Conservation (phyloP, 2,888 invertebrate species). For the Temnothorax ravouxi region DNA sequence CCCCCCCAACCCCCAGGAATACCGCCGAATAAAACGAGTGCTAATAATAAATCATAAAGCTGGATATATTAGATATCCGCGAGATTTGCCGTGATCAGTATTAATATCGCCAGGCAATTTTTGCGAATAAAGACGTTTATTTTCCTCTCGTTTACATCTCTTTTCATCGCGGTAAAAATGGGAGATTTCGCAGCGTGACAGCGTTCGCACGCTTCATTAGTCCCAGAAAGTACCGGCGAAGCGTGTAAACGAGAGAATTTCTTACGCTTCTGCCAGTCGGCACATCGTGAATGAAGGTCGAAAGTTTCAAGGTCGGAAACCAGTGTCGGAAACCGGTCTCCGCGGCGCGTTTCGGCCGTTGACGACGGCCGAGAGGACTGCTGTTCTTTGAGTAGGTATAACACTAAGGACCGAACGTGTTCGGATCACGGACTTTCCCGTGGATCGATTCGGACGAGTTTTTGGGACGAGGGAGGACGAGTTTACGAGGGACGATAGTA, state of each 20-base stretch:
- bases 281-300: slow-evolving; percentile 62
- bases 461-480: slow-evolving; percentile 75
- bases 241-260: slow-evolving; percentile 29
- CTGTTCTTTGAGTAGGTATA: slow-evolving; percentile 52
- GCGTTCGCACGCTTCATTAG: slow-evolving; percentile 32
- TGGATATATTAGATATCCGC: neutral
- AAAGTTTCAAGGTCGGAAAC: slow-evolving; percentile 54
- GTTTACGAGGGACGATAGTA: slow-evolving; percentile 77
- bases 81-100: neutral
- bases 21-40: neutral
- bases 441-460: slow-evolving; percentile 77
- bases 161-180: neutral
- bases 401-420: slow-evolving; percentile 60
- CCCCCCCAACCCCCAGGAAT: neutral
- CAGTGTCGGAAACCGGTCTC: slow-evolving; percentile 43
- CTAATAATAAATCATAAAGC: slow-evolving; percentile 9
- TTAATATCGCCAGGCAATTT: neutral
- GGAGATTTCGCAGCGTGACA: neutral
- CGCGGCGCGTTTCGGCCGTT: slow-evolving; percentile 65
- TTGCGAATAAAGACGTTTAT: neutral
- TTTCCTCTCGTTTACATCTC: neutral
- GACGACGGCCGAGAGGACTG: slow-evolving; percentile 60
- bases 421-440: slow-evolving; percentile 73
- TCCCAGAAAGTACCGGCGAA: neutral
- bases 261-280: slow-evolving; percentile 14